Base-by-base conservation (phyloP, 1,140 invertebrate species). In the Papilio polyxenes region DNA sequence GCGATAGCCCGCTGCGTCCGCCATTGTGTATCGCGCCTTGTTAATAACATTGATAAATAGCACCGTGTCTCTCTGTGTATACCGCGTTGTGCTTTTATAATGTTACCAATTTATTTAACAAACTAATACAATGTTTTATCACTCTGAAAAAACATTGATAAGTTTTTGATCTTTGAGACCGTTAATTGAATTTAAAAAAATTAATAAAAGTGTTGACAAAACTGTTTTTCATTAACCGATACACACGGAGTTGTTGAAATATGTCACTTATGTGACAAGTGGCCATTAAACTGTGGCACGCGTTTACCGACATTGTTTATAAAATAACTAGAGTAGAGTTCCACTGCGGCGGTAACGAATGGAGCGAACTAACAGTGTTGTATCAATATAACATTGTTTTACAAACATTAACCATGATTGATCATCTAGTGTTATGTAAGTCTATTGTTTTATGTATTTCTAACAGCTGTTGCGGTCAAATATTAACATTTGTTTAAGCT, bases 1-100 rank as follows among this genome's bases (percentile, higher is more conserved):
- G 76, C 77, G 86, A 83, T 75, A 83, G 83, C 87, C 88, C 85
- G 87, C 88, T 89, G 87, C 49, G 87, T 31, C 87, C 85, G 87
- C 88, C 87, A 86, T 84, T 85, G 62, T 75, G 51, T 20, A 23
- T 49, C 11, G 8, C 75, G 53, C 3, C 11, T 77, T 49, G 11
- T 53, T 77, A 76, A 76, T 77, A 75, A 49, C 40, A 51, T 49
- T 31, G n/a, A 77, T 77, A 77, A 77, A 53, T 31, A 77, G 5
- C 48, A 49, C 20, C 51, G 6, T 11, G 75, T 53, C 48, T 53
- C 48, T 76, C 20, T 77, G 75, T 77, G 11, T 53, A 17, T 49
- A 77, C 13, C 65, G 11, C 31, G 13, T 17, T 72, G 15, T 72
- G 65, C 20, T 40, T 37, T 15, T 9, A 72, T 37, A 72, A 72